A percentile compares a stretch with the other conserved stretches of the same genome.
phyloP scores from a whole-genome alignment of 2,888 invertebrate genomes.

The Orthonychiurus folsomi region DNA sequence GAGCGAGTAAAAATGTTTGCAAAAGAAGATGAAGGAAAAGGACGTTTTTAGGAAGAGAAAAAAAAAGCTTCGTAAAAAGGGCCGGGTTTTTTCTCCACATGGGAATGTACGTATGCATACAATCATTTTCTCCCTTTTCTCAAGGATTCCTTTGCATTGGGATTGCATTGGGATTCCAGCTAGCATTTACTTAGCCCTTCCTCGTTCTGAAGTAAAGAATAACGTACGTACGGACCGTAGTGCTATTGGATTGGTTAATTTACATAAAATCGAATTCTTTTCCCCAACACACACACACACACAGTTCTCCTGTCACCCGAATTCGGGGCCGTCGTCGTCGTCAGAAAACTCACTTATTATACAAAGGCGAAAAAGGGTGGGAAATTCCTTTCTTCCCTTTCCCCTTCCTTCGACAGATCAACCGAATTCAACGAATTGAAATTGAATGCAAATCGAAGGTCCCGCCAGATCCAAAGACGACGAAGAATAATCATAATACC shows the following conservation, averaged over 20 bases:
- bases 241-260: conserved; percentile 37
- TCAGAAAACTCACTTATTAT: no score
- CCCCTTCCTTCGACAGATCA: not conserved
- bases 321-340: no score
- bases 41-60: conserved; percentile 12
- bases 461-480: no score
- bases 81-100: conserved; percentile 18
- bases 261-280: conserved; percentile 39
- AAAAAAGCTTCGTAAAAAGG: conserved; percentile 5
- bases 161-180: not conserved
- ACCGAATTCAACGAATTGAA: conserved; percentile 1
- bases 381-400: conserved; percentile 3
- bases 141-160: not conserved
- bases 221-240: no score
- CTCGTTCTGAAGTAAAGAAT: conserved; percentile 27
- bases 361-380: not conserved
- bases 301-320: not conserved
- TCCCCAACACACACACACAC: not conserved
- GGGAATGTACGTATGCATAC: no score
- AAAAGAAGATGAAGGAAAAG: conserved; percentile 13
- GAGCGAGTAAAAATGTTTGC: conserved; percentile 8
- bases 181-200: not conserved
- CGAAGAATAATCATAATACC: no score
- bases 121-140: conserved; percentile 19
- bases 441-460: conserved; percentile 10